A percentile compares a stretch with the other conserved stretches of the same genome.
These are phyloP conservation scores for Sebastes baramenuke DNA, from an alignment of 2,797 vertebrate species.

Conservation along the genomic window DNA sequence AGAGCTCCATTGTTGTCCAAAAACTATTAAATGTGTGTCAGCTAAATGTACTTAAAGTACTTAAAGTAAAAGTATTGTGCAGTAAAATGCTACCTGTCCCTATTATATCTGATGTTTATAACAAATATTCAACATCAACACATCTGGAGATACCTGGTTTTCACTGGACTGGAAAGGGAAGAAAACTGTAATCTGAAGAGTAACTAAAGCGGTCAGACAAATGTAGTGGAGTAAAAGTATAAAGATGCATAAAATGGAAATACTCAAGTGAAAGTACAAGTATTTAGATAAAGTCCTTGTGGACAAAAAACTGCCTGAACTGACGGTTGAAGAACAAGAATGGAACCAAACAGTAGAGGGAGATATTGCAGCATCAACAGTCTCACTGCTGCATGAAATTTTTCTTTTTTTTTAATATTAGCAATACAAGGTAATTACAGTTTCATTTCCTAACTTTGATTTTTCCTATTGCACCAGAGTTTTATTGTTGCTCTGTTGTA, in stretches of 20 bases:
- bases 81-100: too few relatives aligned
- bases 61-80: too few relatives aligned
- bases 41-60: too few relatives aligned
- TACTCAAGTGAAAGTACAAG: neutral
- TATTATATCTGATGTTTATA: neutral
- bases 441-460: neutral
- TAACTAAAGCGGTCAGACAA: neutral
- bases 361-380: neutral
- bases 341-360: conserved; percentile 29
- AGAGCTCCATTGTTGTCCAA: too few relatives aligned
- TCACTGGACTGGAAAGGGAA: neutral
- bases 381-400: neutral
- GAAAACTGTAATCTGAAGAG: neutral
- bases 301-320: neutral
- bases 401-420: neutral
- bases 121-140: neutral
- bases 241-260: neutral
- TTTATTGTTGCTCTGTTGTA: conserved; percentile 78
- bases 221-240: too few relatives aligned
- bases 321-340: neutral
- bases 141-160: neutral
- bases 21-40: too few relatives aligned
- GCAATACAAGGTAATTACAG: too few relatives aligned
- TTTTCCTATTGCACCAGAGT: conserved; percentile 55
- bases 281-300: neutral